Evolutionary conservation across 2,888 invertebrate genomes (phyloP).

Genomic region (Cantharis rufa): DNA sequence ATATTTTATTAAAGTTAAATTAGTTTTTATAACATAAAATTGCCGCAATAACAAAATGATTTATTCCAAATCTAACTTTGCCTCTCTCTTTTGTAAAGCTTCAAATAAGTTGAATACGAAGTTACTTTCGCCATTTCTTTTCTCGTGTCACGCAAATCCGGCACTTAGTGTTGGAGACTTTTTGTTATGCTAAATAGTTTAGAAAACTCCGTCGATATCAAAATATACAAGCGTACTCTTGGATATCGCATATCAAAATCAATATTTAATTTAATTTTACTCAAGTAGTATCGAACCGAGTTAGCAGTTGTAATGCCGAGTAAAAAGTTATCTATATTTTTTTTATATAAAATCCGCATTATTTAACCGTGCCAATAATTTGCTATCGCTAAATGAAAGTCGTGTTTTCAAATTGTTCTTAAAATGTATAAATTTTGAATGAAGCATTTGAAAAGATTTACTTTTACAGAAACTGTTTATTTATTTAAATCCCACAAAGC

Average conservation of each 20-base stretch:
- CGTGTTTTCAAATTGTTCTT: slow-evolving; percentile 1
- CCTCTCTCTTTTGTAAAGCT: background rate
- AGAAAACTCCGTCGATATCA: slow-evolving; percentile 19
- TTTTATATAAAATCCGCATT: background rate
- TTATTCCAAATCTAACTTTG: background rate
- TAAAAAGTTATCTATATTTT: background rate
- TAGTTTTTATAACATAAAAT: background rate
- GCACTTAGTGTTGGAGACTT: slow-evolving; percentile 22
- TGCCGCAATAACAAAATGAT: background rate
- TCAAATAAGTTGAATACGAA: slow-evolving; percentile 17
- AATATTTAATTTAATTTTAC: background rate
- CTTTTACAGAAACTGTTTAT: slow-evolving; percentile 44
- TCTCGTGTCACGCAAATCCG: slow-evolving; percentile 20
- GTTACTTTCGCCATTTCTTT: slow-evolving; percentile 18
- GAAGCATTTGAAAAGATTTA: slow-evolving; percentile 35
- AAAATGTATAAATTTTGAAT: background rate
- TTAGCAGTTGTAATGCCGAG: background rate
- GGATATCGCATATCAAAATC: background rate
- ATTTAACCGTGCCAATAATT: background rate
- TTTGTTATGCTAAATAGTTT: slow-evolving; percentile 25
- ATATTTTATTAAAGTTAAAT: background rate
- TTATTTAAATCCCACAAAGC: slow-evolving; percentile 46
- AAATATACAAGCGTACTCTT: background rate
- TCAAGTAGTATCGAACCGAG: background rate
- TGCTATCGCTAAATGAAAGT: background rate